Base-by-base conservation (phyloP, 2,797 vertebrate species). In the Amniataba percoides region DNA sequence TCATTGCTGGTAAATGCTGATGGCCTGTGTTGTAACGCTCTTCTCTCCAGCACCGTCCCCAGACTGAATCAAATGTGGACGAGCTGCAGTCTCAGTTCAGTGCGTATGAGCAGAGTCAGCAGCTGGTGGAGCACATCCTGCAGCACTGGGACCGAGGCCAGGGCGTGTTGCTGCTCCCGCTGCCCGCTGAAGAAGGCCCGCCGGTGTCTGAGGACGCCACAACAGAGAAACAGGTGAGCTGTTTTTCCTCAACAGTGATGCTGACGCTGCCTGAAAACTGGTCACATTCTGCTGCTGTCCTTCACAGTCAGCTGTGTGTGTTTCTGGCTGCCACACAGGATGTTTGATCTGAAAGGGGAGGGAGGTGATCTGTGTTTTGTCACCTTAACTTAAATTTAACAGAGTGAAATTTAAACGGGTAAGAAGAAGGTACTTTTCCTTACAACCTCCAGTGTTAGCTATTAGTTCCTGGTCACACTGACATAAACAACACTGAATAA, bases 61-160 rank as follows among this genome's bases (percentile, higher is more conserved):
- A 21, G 63, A 7, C 57, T 25, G 49, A 92, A 73, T 13, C 42
- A 1, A 78, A n/a, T 3, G 91, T 95, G 4, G 63, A 61, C 0
- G 91, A 96, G 27, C 78, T 97, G 68, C 86, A 90, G 16, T 76
- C 83, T 77, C 94, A 81, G 66, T 97, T 98, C 80, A 83, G 68
- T 61, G 65, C 49, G 13, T 98, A 96, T 0, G 95, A 98, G 66
- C 71, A 92, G 40, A 94, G 19, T 0, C 92, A 94, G 84, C 89
- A 89, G 5, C 92, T 93, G 0, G 62, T 99, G 1, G 14, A 73
- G 0, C 91, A 89, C 71, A 82, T 96, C 67, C 87, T 97, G 58
- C 84, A 84, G 7, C 88, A 82, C 88, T 99, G 97, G 97, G 96
- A 99, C 92, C 92, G 96, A 36, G 84, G 70, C 19, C 95, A 89